Conservation (phyloP, 2,888 invertebrate genomes). For the Drosophila limbata region DNA sequence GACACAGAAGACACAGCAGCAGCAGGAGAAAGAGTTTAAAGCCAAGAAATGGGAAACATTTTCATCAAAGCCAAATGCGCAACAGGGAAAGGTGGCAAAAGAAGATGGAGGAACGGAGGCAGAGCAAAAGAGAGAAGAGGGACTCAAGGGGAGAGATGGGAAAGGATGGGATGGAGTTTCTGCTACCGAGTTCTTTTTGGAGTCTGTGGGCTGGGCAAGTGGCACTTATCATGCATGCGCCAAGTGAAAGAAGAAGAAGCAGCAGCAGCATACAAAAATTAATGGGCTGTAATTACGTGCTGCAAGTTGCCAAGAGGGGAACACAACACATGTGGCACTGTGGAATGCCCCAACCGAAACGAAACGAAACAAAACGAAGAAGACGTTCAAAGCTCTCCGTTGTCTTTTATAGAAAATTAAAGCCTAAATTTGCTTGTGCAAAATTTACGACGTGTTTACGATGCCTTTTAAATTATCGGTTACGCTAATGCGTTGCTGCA, state of each 20-base stretch:
- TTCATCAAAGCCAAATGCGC: constrained; percentile 53
- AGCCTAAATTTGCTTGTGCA: constrained; percentile 74
- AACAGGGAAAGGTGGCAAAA: constrained; percentile 2
- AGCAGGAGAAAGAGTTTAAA: constrained; percentile 8
- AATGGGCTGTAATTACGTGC: constrained; percentile 75
- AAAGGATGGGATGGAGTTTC: not conserved
- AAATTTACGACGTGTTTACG: constrained; percentile 84
- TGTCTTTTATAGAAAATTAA: constrained; percentile 67
- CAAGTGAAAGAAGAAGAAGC: constrained; percentile 62
- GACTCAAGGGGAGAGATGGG: not conserved
- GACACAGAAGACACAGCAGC: not conserved
- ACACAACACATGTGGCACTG: constrained; percentile 5
- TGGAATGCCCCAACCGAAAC: constrained; percentile 49
- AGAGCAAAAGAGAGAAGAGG: not conserved
- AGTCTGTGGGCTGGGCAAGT: constrained; percentile 63
- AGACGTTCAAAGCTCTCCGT: constrained; percentile 20
- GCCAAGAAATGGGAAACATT: constrained; percentile 59
- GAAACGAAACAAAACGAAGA: not conserved
- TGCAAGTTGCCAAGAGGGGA: constrained; percentile 37
- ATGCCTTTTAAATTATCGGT: constrained; percentile 80
- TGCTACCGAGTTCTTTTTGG: constrained; percentile 26
- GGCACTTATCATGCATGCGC: constrained; percentile 74
- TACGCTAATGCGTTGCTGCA: constrained; percentile 73
- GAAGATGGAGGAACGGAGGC: not conserved
- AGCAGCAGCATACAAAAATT: constrained; percentile 52